Evolutionary conservation across 2,888 invertebrate genomes (phyloP), one percentile per base, ranked within the genome.

Genomic region (Xestia ashworthii): DNA sequence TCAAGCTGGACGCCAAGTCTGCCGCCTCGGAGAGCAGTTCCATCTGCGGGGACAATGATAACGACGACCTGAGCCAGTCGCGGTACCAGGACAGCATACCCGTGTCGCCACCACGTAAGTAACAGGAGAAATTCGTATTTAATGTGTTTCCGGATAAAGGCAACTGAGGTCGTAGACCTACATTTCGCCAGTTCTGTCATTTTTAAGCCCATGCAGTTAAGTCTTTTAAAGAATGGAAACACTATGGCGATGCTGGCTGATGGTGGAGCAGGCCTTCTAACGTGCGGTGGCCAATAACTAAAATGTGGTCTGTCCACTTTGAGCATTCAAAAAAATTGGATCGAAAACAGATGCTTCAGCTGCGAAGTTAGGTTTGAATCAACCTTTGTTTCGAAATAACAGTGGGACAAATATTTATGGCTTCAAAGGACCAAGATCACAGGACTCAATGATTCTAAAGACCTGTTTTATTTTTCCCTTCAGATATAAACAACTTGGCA

Each of bases 51-150:
- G 98, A 98, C 87, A 98, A 98, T 86, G 98, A 98, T 92, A 98
- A 98, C 46, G 98, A 99, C 93, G 99, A 99, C 91, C 97, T 98
- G 80, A 98, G 98, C 88, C 97, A 98, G 70, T 97, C 97, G 71
- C 96, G 97, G 77, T 97, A 96, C 87, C 94, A 94, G 81, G 97
- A 97, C 91, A 92, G 90, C 82, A 92, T 97, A 89, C 97, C 97
- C n/a, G 97, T 97, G 69, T 98, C 98, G 4, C 97, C 98, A 14
- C 97, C 97, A 11, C 97, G 97, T 96, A 93, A 97, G 96, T 96
- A 32, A 3, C 19, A 3, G 1, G 32, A 55, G 25, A 22, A 46
- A 1, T 65, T 58, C 4, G 16, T 19, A 1, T 14, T 50, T 32
- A 32, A 32, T 32, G 32, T 32, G n/a, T 32, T 32, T 32, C 32